Base-by-base conservation (phyloP, 2,888 invertebrate species). In the Auanema freiburgensis region DNA sequence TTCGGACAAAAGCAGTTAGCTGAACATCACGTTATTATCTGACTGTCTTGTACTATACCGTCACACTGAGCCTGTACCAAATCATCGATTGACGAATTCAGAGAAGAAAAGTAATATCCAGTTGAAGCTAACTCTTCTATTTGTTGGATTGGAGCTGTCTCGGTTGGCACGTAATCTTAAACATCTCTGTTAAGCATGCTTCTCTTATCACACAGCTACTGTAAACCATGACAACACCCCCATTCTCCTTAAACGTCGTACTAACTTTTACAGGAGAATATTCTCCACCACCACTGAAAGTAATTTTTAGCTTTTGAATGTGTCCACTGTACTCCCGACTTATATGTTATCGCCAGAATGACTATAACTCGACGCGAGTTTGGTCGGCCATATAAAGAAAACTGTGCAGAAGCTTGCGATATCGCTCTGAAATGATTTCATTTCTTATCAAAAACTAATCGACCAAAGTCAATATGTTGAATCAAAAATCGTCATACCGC, bases 1-100 rank as follows among this genome's bases (percentile, higher is more conserved):
- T 16, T 16, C 3, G 46, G 46, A 21, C 46, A 46, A 21, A 46
- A 46, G 46, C 46, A 46, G 46, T 46, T 46, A 21, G 46, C 46
- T 46, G 46, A 46, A 46, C 4, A 46, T 18, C 16, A 21, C 11
- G 43, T 43, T 43, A 16, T 5, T 21, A 21, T 46, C 3, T 18
- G 3, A 46, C 6, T 3, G 46, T 18, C 8, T 18, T 18, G 4
- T 6, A 46, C 43, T 43, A 43, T 46, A 46, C 46, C 46, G 10
- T 46, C 46, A 46, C 46, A 46, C 46, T 46, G 46, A 21, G 46
- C 46, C 5, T 46, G 4, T 5, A 46, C 21, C 5, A 46, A 21
- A 46, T 21, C 21, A 5, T 16, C 21, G 16, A 18, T 6, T 10
- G 46, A 18, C 3, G 46, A 18, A 10, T 46, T 46, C 4, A 21